Conservation (phyloP, 2,888 invertebrate genomes). For the Hirtodrosophila duncani region DNA sequence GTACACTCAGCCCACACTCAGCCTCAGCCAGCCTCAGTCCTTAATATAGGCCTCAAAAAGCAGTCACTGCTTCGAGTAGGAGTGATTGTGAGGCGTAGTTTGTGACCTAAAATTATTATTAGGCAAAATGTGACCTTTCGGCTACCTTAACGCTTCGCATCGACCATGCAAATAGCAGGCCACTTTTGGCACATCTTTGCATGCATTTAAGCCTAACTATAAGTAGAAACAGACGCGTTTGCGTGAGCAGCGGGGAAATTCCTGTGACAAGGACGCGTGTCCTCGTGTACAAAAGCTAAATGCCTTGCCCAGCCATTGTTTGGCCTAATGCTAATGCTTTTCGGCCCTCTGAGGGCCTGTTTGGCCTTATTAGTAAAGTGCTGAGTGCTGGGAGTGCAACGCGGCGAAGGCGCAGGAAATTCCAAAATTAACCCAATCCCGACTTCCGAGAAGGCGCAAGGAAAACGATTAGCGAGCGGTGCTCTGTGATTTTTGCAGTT, state of each 20-base stretch:
- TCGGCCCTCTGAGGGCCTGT: conserved; percentile 40
- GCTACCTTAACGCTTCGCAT: conserved; percentile 10
- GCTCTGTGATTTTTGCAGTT: conserved; percentile 5
- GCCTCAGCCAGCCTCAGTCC: conserved; percentile 4
- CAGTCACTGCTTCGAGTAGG: conserved; percentile 63
- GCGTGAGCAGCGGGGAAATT: conserved; percentile 37
- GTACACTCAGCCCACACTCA: no score
- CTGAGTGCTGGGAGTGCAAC: no score
- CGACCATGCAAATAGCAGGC: conserved; percentile 6
- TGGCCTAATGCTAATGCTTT: conserved; percentile 60
- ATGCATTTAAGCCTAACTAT: conserved; percentile 13
- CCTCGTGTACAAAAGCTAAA: conserved; percentile 54
- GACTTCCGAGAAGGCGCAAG: conserved; percentile 49
- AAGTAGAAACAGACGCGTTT: conserved; percentile 60
- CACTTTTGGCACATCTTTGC: not conserved
- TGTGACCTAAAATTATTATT: conserved; percentile 70
- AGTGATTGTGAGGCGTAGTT: conserved; percentile 64
- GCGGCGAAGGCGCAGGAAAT: conserved; percentile 54
- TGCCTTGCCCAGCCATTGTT: conserved; percentile 50
- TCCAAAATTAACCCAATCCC: conserved; percentile 54
- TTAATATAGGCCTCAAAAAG: conserved; percentile 26
- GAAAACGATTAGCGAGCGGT: conserved; percentile 44
- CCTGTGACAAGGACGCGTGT: conserved; percentile 57
- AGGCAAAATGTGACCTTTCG: conserved; percentile 62
- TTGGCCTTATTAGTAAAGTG: conserved; percentile 63